Evolutionary conservation across 92 coral and sea anemone genomes (phyloP), one percentile per base, ranked within the genome.

Genomic region (Anthopleura xanthogrammica): DNA sequence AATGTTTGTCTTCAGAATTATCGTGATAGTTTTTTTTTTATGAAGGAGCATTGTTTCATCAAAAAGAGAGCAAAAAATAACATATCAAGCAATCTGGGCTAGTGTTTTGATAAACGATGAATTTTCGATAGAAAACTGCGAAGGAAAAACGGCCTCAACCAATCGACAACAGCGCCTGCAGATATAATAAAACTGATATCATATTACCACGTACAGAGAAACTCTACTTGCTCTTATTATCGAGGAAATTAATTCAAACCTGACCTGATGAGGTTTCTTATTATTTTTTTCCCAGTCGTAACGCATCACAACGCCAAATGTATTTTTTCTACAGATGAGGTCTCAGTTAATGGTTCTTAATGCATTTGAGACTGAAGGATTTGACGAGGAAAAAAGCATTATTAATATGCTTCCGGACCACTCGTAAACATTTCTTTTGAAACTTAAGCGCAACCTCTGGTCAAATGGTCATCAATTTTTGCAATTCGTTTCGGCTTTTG

Each of bases 41-140:
- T 22, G 20, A 7, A 65, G 20, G 36, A 29, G 36, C 36, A 65
- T 23, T 65, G 72, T 65, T 65, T 23, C 65, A 60, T 60, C 65
- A 60, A 16, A 16, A 68, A 29, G 74, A 9, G 40, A 24, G 74
- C 36, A 36, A 24, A 68, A 29, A 36, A 68, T 24, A 68, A 9
- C 24, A 5, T 20, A 64, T 68, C 43, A 29, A 68, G 41, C 17
- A 68, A 68, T 36, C 74, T 68, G 74, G 42, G 16, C 46, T 19
- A 68, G 74, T 68, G 74, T 68, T 68, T 68, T 68, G 74, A 68
- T 68, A 64, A 64, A 19, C 64, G 17, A n/a, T 23, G 72, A 64
- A 64, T 36, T 23, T 68, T 24, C 42, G 74, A 68, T 68, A 68
- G 19, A 68, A 24, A 22, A 20, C 36, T 65, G 8, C 24, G 41